A percentile compares a stretch with the other conserved stretches of the same genome.
phyloP scores from a whole-genome alignment of 2,888 invertebrate genomes.

The Lasioglossum marginatum region DNA sequence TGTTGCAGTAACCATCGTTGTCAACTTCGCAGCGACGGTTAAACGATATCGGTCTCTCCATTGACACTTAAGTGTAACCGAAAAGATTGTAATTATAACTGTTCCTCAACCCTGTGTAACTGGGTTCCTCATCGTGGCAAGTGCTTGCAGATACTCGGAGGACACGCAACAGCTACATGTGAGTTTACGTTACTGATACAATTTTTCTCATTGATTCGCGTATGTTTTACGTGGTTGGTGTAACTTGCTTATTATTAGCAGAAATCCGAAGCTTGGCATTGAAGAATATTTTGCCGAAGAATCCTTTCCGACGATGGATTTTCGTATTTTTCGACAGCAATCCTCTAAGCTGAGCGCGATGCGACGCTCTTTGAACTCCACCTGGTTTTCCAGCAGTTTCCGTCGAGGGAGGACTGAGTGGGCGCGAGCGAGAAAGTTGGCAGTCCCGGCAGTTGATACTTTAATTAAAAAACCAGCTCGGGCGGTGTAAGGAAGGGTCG shows the following conservation, averaged over 20 bases:
- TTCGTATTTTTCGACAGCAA: not conserved
- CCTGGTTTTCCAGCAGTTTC: not conserved
- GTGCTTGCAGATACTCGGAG: too few species aligned
- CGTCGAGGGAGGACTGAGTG: not conserved
- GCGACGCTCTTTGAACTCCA: not conserved
- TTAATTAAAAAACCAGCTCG: conserved; percentile 68
- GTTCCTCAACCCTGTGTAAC: too few species aligned
- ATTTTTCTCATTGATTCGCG: too few species aligned
- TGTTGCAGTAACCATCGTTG: too few species aligned
- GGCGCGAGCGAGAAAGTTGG: conserved; percentile 31
- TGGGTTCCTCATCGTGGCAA: too few species aligned
- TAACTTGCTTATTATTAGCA: not conserved
- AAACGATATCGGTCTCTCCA: too few species aligned
- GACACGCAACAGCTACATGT: too few species aligned
- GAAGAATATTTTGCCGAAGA: not conserved
- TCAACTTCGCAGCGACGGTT: too few species aligned
- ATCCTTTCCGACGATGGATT: not conserved
- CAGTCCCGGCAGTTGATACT: conserved; percentile 44
- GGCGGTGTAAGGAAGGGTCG: conserved; percentile 46
- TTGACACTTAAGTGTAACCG: too few species aligned
- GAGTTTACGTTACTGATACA: too few species aligned
- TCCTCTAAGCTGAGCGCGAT: not conserved
- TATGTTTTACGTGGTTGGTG: too few species aligned
- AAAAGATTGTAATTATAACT: too few species aligned
- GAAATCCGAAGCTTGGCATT: not conserved